phyloP scores from a whole-genome alignment of 2,113 vertebrate genomes.

The Cryptomyrus ogoouensis region DNA sequence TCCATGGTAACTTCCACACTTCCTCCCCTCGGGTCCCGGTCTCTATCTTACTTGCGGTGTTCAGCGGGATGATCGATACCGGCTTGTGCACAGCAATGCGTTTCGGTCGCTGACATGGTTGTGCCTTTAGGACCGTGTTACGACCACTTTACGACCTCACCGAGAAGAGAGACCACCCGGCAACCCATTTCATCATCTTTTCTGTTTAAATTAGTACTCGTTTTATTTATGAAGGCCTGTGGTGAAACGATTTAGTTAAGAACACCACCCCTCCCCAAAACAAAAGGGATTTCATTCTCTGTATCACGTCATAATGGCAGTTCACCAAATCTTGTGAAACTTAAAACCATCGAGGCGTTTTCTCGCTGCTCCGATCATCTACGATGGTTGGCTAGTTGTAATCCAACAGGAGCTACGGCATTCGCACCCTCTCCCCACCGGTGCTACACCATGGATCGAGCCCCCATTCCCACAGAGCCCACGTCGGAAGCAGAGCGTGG shows the following conservation, averaged over 20 bases:
- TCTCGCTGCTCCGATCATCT: not conserved
- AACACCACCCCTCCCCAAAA: not conserved
- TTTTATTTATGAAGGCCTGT: not conserved
- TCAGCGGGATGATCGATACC: not conserved
- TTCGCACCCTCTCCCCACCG: not conserved
- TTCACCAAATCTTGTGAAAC: not conserved
- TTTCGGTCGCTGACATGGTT: not conserved
- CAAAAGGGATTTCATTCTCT: not conserved
- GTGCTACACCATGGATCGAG: not conserved
- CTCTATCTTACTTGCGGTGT: slow-evolving; percentile 22
- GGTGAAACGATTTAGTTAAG: not conserved
- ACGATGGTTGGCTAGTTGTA: not conserved
- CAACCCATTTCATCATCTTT: not conserved
- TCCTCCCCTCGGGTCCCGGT: slow-evolving; percentile 25
- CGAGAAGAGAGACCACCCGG: not conserved
- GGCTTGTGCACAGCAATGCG: not conserved
- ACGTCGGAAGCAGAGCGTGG: not conserved
- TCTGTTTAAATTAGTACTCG: not conserved
- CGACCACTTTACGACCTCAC: not conserved
- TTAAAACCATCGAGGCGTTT: not conserved
- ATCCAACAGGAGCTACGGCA: not conserved
- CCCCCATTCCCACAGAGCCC: not conserved
- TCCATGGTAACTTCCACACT: slow-evolving; percentile 39
- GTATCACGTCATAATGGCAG: not conserved
- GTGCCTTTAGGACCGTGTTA: not conserved